These are phyloP conservation scores for Scylla paramamosain DNA, from an alignment of 1,140 invertebrate species.

Conservation along the genomic window DNA sequence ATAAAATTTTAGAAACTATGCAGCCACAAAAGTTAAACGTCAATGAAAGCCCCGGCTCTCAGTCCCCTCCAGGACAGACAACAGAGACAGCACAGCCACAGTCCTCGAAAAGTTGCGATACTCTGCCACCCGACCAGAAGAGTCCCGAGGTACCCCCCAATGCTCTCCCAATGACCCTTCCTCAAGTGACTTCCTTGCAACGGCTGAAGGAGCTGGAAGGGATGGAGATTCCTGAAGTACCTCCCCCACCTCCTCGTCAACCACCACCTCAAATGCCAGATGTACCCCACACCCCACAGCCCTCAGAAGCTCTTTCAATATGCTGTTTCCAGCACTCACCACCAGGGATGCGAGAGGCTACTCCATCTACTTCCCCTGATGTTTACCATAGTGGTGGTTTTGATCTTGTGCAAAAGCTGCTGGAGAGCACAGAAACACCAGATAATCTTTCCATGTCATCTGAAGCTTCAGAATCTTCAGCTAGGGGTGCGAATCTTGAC, in stretches of 20 bases:
- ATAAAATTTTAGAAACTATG: neutral
- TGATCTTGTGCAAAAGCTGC: neutral
- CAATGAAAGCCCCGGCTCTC: neutral
- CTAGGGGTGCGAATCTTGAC: neutral
- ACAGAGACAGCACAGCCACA: neutral
- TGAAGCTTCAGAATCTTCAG: neutral
- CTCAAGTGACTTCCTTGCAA: neutral
- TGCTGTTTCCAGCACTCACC: neutral
- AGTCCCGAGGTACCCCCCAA: neutral
- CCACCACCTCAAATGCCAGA: slow-evolving; percentile 15
- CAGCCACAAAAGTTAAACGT: neutral
- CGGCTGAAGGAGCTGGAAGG: neutral
- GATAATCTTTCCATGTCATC: neutral
- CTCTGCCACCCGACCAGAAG: neutral
- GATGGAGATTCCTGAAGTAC: slow-evolving; percentile 26
- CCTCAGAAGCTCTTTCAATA: too few relatives aligned
- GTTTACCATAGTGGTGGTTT: neutral
- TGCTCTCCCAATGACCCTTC: neutral
- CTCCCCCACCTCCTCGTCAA: slow-evolving; percentile 38
- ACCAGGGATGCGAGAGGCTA: neutral
- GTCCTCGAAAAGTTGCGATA: neutral
- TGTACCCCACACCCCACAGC: neutral
- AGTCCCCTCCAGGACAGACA: neutral
- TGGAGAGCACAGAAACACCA: neutral
- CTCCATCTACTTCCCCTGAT: neutral